Conservation (phyloP, 2,888 invertebrate genomes). For the Girardia tigrina region DNA sequence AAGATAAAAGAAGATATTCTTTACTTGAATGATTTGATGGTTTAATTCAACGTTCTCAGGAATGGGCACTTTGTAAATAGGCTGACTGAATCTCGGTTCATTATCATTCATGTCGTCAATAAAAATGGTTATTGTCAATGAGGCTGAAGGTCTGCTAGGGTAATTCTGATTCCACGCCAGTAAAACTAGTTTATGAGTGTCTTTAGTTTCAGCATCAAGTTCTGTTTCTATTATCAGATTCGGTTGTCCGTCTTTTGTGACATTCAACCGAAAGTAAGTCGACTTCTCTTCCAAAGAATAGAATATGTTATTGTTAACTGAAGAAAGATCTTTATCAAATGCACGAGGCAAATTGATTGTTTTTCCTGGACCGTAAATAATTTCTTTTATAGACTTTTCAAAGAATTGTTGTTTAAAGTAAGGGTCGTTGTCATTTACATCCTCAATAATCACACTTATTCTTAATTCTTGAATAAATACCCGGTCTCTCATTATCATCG, state of each 20-base stretch:
- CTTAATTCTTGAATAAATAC: neutral
- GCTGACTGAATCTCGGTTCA: constrained; percentile 13
- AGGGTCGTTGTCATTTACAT: constrained; percentile 7
- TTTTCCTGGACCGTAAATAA: constrained; percentile 5
- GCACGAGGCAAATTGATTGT: neutral
- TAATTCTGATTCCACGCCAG: neutral
- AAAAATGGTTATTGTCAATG: neutral
- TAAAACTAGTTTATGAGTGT: neutral
- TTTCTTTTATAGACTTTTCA: neutral
- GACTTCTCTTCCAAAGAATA: neutral
- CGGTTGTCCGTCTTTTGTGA: neutral
- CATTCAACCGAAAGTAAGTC: neutral
- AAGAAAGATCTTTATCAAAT: neutral
- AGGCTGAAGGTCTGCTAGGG: constrained; percentile 12
- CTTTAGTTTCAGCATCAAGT: neutral
- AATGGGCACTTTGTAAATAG: neutral
- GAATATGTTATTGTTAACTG: neutral
- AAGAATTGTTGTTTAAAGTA: neutral
- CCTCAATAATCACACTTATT: neutral
- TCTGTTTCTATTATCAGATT: neutral
- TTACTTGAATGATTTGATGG: neutral
- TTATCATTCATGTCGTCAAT: neutral
- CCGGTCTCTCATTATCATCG: neutral
- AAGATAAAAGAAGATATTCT: no score
- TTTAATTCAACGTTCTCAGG: constrained; percentile 1